These are phyloP conservation scores for Meriones unguiculatus DNA, from an alignment of 2,113 vertebrate genomes.

Conservation along the genomic window DNA sequence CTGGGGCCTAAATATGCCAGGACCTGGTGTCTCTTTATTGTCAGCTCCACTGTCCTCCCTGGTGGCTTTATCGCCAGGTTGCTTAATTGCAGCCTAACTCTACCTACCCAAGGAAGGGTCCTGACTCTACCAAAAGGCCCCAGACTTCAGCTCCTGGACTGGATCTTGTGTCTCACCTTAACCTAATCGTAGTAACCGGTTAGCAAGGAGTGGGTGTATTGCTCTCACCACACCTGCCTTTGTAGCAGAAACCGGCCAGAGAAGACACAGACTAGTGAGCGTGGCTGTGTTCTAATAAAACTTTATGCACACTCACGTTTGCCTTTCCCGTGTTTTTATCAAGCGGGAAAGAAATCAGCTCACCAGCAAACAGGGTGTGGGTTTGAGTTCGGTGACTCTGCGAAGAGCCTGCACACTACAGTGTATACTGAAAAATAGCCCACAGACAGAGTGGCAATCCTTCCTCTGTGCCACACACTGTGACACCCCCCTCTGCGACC, in stretches of 20 bases:
- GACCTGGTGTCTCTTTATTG: background rate
- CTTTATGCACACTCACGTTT: background rate
- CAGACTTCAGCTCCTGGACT: rapidly evolving
- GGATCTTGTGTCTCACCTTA: background rate
- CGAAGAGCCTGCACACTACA: rapidly evolving
- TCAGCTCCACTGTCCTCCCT: background rate
- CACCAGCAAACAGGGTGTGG: no score
- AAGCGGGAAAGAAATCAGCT: rapidly evolving
- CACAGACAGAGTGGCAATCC: rapidly evolving
- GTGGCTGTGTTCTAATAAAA: constrained; percentile 16
- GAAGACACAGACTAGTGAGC: background rate
- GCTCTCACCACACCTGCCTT: background rate
- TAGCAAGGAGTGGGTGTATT: no score
- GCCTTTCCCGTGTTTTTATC: background rate
- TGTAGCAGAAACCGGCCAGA: background rate
- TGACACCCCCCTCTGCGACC: background rate
- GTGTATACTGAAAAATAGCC: background rate
- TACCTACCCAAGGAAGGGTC: background rate
- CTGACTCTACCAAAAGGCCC: no score
- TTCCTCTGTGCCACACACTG: background rate
- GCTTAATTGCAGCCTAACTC: background rate
- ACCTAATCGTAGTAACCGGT: background rate
- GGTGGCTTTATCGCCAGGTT: background rate
- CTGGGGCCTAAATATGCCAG: background rate
- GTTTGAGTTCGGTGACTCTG: background rate